Base-by-base conservation (phyloP, 2,113 vertebrate species). In the Sclerurus mexicanus region DNA sequence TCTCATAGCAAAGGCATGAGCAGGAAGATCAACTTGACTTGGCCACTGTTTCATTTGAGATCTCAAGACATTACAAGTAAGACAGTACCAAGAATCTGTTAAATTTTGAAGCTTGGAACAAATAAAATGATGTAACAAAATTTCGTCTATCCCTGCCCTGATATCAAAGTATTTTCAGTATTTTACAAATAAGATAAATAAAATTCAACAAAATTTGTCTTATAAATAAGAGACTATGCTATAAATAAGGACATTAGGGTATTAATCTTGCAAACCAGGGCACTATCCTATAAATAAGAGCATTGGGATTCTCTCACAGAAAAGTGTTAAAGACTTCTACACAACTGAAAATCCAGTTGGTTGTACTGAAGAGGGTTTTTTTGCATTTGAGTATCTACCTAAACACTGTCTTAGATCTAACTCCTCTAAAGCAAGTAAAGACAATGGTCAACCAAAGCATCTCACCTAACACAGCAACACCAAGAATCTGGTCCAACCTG, bases 1-100 rank as follows among this genome's bases (percentile, higher is more conserved):
- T 97, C 85, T 87, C 66, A 10, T 93, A 93, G 53, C 71, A 94
- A 88, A 95, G 90, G 83, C 95, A 97, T 66, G 93, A 95, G 69
- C 86, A 77, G 89, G 74, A 95, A 95, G 97, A 97, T 95, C 95
- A 98, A 86, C 59, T 88, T 1, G 4, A 89, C 92, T 86, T 68
- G 56, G 66, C 46, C 66, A 89, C 44, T 0, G 0, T 97, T 97
- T 95, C n/a, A 16, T 93, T 73, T 86, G 49, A 86, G 76, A 92
- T 94, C 79, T 96, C 87, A 91, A 95, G 93, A 81, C 56, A 33
- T 44, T 92, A 42, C 42, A 75, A 87, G 68, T 21, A 82, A 87
- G 6, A 33, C 21, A 59, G 24, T 42, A 56, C 52, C 9, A 56
- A 86, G 81, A 91, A 96, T 77, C 66, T 86, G 89, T 91, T 87